These are phyloP conservation scores for Drosophila picticornis DNA, from an alignment of 2,888 invertebrate species.

Conservation along the genomic window DNA sequence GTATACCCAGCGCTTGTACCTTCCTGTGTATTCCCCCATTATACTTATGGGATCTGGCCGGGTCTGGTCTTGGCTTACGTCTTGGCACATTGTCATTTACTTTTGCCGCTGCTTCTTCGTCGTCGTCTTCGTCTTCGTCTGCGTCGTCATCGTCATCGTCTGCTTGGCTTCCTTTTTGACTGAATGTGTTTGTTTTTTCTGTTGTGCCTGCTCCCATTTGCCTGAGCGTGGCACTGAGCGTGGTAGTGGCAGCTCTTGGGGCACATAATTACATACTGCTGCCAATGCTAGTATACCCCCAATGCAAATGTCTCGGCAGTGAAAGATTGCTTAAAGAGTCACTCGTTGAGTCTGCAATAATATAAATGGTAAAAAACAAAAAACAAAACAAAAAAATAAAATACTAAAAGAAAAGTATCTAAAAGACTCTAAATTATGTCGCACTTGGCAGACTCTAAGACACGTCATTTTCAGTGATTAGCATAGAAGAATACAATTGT, in stretches of 20 bases:
- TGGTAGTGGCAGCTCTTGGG: conserved; percentile 44
- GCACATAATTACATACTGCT: conserved; percentile 68
- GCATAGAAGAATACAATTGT: not conserved
- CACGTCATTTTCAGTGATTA: conserved; percentile 5
- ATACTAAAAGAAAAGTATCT: conserved; percentile 2
- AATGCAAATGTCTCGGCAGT: conserved; percentile 51
- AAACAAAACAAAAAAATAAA: conserved; percentile 4
- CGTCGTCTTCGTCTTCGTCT: conserved; percentile 24
- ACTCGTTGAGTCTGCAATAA: conserved; percentile 33
- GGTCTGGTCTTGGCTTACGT: conserved; percentile 27
- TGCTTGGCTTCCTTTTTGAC: conserved; percentile 52
- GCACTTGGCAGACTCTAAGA: conserved; percentile 20
- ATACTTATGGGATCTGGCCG: conserved; percentile 6
- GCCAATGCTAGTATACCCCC: conserved; percentile 12
- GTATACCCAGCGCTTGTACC: conserved; percentile 20
- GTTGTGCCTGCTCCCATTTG: conserved; percentile 66
- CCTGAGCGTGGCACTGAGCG: too few relatives aligned
- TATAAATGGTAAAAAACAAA: conserved; percentile 28
- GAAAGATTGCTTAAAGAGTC: conserved; percentile 57
- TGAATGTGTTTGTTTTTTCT: conserved; percentile 3
- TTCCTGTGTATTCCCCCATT: conserved; percentile 17
- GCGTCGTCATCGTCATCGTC: conserved; percentile 36
- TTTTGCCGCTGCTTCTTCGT: conserved; percentile 25
- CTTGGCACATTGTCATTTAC: conserved; percentile 56
- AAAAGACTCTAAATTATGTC: conserved; percentile 35